Percentiles rank a stretch among this genome's conserved stretches.
Evolutionary conservation across 2,113 vertebrate species (phyloP).

Genomic region (Syngnathoides biaculeatus): DNA sequence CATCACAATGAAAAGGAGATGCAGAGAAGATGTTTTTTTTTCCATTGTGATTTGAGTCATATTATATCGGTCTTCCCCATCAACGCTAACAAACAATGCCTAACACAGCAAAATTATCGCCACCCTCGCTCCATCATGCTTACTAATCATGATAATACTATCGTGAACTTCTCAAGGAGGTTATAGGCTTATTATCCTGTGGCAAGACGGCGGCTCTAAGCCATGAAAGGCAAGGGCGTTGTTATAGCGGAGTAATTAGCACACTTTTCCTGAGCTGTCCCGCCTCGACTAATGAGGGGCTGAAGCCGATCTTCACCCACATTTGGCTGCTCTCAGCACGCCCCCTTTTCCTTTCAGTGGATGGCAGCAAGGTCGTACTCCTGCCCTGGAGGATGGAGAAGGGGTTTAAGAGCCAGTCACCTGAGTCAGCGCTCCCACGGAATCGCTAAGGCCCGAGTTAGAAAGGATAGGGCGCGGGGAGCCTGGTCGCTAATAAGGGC

Average conservation of each 20-base stretch:
- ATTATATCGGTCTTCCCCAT: slow-evolving; percentile 25
- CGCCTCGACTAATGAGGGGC: slow-evolving; percentile 69
- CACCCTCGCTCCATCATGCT: slow-evolving; percentile 58
- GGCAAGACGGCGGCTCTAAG: slow-evolving; percentile 65
- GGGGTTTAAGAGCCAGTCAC: slow-evolving; percentile 68
- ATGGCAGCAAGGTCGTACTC: slow-evolving; percentile 74
- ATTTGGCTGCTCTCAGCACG: slow-evolving; percentile 40
- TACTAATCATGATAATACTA: slow-evolving; percentile 65
- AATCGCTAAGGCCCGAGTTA: slow-evolving; percentile 44
- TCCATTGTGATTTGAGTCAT: slow-evolving; percentile 17
- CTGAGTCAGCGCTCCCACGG: slow-evolving; percentile 81
- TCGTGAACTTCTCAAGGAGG: slow-evolving; percentile 63
- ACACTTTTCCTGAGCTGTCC: slow-evolving; percentile 70
- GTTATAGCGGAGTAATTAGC: slow-evolving; percentile 76
- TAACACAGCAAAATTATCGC: slow-evolving; percentile 32
- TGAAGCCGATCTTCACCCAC: slow-evolving; percentile 43
- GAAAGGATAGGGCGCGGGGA: slow-evolving; percentile 24
- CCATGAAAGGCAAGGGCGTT: slow-evolving; percentile 71
- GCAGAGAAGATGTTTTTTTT: slow-evolving; percentile 5
- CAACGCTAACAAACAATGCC: slow-evolving; percentile 29
- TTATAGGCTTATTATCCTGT: slow-evolving; percentile 66
- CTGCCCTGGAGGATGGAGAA: slow-evolving; percentile 42
- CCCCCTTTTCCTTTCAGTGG: slow-evolving; percentile 40
- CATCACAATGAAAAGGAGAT: slow-evolving; percentile 39
- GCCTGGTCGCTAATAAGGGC: slow-evolving; percentile 67